Evolutionary conservation across 2,888 invertebrate species (phyloP).

Genomic region (Lycocerus yunnanus): DNA sequence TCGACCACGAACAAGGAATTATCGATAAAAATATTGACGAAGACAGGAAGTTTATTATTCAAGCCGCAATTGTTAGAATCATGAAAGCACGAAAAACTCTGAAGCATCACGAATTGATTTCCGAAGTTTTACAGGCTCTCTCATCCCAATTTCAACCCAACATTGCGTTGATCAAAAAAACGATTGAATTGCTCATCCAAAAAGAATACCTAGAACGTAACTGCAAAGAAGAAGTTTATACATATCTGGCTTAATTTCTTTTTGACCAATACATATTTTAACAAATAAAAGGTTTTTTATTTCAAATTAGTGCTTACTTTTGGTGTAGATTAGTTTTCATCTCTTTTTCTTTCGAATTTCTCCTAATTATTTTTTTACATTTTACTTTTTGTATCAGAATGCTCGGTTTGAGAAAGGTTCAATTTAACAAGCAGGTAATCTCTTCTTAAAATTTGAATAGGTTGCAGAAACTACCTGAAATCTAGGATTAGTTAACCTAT

Average conservation of each 20-base stretch:
- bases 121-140: background rate
- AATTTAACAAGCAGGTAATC: too few species aligned
- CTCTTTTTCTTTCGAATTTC: too few species aligned
- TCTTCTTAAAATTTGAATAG: too few species aligned
- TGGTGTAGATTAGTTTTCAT: too few species aligned
- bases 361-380: too few species aligned
- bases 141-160: background rate
- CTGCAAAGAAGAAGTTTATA: background rate
- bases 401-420: too few species aligned
- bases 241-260: background rate
- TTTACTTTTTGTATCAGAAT: too few species aligned
- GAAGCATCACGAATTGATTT: background rate
- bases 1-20: background rate
- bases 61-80: background rate
- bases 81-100: background rate
- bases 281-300: too few species aligned
- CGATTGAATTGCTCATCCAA: background rate
- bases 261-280: too few species aligned
- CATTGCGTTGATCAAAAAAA: background rate
- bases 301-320: too few species aligned
- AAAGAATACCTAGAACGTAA: background rate
- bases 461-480: too few species aligned
- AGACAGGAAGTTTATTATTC: background rate
- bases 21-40: background rate
- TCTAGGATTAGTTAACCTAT: too few species aligned